phyloP scores from a whole-genome alignment of 2,113 vertebrate species.

The Agapornis roseicollis region DNA sequence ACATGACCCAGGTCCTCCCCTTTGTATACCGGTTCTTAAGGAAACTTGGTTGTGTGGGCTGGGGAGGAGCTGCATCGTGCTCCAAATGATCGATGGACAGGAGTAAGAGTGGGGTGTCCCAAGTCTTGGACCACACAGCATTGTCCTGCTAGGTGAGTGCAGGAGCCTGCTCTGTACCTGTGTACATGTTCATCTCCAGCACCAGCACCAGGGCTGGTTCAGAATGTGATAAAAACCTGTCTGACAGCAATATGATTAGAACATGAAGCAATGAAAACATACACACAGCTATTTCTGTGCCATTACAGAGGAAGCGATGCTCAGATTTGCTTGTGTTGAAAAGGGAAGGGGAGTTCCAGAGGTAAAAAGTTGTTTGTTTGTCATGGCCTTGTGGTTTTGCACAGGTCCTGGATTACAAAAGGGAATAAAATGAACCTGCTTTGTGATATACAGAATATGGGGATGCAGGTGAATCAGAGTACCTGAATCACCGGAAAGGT shows the following conservation, averaged over 20 bases:
- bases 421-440: background rate
- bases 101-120: background rate
- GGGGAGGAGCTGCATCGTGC: background rate
- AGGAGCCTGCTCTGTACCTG: background rate
- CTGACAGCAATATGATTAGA: background rate
- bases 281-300: background rate
- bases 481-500: background rate
- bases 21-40: background rate
- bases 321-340: background rate
- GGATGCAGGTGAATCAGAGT: background rate
- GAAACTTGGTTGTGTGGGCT: background rate
- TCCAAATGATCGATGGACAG: background rate
- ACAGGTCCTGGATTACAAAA: background rate
- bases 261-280: background rate
- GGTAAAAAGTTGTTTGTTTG: background rate
- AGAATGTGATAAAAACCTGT: background rate
- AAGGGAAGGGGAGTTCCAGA: constrained; percentile 26
- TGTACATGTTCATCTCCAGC: background rate
- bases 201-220: background rate
- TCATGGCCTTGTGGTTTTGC: background rate
- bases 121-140: background rate
- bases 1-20: background rate
- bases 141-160: background rate
- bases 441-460: background rate
- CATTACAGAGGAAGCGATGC: background rate